Percentiles rank a stretch among this genome's conserved stretches.
Evolutionary conservation across 2,888 invertebrate species (phyloP).

Genomic region (Nemurella pictetii): DNA sequence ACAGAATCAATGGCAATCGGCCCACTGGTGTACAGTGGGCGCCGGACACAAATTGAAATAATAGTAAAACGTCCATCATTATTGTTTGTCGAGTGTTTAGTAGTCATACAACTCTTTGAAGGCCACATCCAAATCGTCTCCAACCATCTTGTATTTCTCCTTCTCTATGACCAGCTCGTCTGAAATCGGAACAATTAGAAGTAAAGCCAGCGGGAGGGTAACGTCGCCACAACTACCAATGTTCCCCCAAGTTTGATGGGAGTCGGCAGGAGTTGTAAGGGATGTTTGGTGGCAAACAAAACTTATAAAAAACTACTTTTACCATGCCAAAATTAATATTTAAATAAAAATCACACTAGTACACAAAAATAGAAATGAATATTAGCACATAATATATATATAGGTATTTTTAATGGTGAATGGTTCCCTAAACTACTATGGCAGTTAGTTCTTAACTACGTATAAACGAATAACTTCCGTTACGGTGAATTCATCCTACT

Average conservation of each 20-base stretch:
- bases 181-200: slow-evolving; percentile 54
- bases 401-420: slow-evolving; percentile 8
- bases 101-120: slow-evolving; percentile 83
- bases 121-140: slow-evolving; percentile 99
- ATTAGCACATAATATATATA: slow-evolving; percentile 20
- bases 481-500: background rate
- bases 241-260: slow-evolving; percentile 27
- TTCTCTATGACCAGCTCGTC: slow-evolving; percentile 96
- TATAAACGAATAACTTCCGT: slow-evolving; percentile 16
- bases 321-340: slow-evolving; percentile 41
- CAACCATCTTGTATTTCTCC: slow-evolving; percentile 99
- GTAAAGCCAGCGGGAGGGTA: slow-evolving; percentile 27
- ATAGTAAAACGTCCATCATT: slow-evolving; percentile 33
- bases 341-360: slow-evolving; percentile 39
- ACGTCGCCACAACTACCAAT: background rate
- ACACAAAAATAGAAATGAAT: slow-evolving; percentile 31
- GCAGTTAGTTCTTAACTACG: slow-evolving; percentile 4
- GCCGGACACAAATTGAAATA: slow-evolving; percentile 32
- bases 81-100: slow-evolving; percentile 50
- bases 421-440: slow-evolving; percentile 18
- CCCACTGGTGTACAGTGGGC: slow-evolving; percentile 32
- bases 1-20: slow-evolving; percentile 46
- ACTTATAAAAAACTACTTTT: slow-evolving; percentile 41
- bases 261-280: background rate
- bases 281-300: slow-evolving; percentile 22